These are phyloP conservation scores for Thamnophis elegans DNA, from an alignment of 2,797 vertebrate species.

Conservation along the genomic window DNA sequence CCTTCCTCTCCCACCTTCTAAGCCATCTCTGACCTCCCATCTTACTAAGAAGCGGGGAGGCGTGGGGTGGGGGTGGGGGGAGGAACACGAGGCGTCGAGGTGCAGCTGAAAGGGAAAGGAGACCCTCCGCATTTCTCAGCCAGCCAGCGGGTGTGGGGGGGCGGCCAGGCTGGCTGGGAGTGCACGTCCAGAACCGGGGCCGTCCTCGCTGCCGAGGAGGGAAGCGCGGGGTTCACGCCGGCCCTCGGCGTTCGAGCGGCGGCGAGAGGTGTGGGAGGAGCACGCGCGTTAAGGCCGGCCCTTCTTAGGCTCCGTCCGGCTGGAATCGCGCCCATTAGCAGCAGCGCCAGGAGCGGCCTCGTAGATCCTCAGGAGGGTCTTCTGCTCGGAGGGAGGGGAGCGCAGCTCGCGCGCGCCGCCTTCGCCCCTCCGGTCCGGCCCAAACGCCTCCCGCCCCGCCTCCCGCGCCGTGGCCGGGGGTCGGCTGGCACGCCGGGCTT, in stretches of 20 bases:
- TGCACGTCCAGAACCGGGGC: background rate
- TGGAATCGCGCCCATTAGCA: background rate
- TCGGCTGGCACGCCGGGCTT: background rate
- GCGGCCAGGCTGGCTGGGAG: background rate
- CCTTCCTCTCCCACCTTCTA: background rate
- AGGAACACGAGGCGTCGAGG: too few relatives aligned
- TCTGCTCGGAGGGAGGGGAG: background rate
- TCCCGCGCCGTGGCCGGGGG: background rate
- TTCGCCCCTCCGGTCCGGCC: background rate
- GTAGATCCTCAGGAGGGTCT: background rate
- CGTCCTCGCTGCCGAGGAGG: background rate
- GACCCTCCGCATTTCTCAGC: background rate
- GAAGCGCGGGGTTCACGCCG: background rate
- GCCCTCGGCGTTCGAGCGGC: background rate
- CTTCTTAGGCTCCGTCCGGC: background rate
- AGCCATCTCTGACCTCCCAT: too few relatives aligned
- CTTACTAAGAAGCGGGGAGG: too few relatives aligned
- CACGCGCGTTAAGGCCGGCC: background rate
- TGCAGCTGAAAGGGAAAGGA: background rate
- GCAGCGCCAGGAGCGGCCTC: background rate
- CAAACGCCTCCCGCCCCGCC: accelerated
- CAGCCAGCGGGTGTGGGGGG: background rate
- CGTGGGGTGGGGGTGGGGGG: too few relatives aligned
- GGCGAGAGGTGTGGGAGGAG: background rate
- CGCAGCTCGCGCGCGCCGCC: background rate